Conservation (phyloP, 2,797 vertebrate genomes). For the Intellagama lesueurii region DNA sequence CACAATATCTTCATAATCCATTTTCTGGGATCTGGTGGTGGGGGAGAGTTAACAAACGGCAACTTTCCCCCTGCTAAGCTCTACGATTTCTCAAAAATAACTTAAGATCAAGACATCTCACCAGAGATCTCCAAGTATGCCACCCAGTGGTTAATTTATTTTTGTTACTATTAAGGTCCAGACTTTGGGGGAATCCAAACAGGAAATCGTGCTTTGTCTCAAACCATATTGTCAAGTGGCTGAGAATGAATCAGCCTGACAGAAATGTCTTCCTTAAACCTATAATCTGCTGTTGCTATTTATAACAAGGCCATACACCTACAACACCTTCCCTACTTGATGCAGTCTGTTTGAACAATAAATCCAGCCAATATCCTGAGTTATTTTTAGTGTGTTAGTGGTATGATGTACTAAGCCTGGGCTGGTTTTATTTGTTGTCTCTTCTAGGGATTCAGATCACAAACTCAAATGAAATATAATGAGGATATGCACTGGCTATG, state of each 20-base stretch:
- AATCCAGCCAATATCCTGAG: slow-evolving; percentile 9
- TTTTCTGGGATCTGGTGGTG: not conserved
- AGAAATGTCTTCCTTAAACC: slow-evolving; percentile 35
- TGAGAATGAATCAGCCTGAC: not conserved
- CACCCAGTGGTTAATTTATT: slow-evolving; percentile 55
- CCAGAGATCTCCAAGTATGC: slow-evolving; percentile 57
- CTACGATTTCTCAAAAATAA: not conserved
- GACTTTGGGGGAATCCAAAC: slow-evolving; percentile 10
- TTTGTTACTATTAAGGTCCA: slow-evolving; percentile 42
- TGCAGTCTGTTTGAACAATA: slow-evolving; percentile 35
- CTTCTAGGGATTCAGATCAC: slow-evolving; percentile 7
- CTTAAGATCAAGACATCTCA: slow-evolving; percentile 35
- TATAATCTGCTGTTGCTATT: slow-evolving; percentile 42
- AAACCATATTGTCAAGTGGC: slow-evolving; percentile 30
- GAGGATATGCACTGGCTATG: not conserved
- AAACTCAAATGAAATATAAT: not conserved
- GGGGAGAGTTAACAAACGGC: slow-evolving; percentile 33
- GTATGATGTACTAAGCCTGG: not conserved
- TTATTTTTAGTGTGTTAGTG: slow-evolving; percentile 42
- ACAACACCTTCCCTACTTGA: slow-evolving; percentile 8
- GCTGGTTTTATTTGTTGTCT: not conserved
- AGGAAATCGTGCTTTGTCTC: not conserved
- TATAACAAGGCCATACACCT: slow-evolving; percentile 41
- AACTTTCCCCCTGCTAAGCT: slow-evolving; percentile 43
- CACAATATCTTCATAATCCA: slow-evolving; percentile 29